phyloP scores from a whole-genome alignment of 2,797 vertebrate genomes.

The Arvicola amphibius region DNA sequence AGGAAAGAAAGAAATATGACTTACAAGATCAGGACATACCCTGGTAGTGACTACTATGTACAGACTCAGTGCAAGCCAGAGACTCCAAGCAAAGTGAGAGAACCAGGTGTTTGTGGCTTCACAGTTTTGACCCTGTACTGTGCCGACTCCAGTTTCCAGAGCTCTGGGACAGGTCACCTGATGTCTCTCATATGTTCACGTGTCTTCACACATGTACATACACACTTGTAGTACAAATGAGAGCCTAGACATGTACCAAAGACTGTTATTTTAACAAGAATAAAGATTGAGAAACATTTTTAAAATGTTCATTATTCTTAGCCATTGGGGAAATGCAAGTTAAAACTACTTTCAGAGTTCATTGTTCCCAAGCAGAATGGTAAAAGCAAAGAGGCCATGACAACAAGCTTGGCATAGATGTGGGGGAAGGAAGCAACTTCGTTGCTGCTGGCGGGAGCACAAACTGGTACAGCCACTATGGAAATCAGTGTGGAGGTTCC shows the following conservation, averaged over 20 bases:
- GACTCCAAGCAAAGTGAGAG: neutral
- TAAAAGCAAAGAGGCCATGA: neutral
- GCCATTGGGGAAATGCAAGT: neutral
- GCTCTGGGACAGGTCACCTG: neutral
- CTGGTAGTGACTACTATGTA: accelerated
- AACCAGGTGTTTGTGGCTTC: neutral
- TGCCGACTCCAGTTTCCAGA: too few species aligned
- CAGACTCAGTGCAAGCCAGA: neutral
- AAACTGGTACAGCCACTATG: neutral
- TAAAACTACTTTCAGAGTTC: neutral
- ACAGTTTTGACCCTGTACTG: conserved; percentile 45
- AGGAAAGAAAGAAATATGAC: neutral
- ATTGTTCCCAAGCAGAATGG: neutral
- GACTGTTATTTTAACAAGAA: neutral
- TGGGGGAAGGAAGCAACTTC: neutral
- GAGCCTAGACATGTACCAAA: neutral
- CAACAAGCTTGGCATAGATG: neutral
- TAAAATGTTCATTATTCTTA: neutral
- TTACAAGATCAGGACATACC: neutral
- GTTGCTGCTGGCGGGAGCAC: neutral
- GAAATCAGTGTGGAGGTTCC: neutral
- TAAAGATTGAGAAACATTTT: neutral
- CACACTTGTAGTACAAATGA: neutral
- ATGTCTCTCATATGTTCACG: neutral
- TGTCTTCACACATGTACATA: neutral